phyloP scores from a whole-genome alignment of 37 sponge, comb jelly and placozoan genomes.

The Spongilla lacustris region DNA sequence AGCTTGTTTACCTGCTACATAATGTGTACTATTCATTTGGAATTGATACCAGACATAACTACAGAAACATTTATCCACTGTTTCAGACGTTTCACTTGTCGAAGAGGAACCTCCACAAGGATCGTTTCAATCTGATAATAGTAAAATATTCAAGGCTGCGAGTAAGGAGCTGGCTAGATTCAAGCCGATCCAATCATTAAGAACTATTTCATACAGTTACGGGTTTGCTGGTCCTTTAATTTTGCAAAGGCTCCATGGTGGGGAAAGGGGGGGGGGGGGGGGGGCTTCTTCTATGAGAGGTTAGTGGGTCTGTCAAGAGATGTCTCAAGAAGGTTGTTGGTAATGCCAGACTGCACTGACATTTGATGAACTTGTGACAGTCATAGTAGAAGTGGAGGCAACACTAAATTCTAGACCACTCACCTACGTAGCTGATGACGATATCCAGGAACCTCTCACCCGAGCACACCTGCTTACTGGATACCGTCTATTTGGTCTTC shows the following conservation, averaged over 20 bases:
- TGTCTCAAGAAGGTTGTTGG: constrained; percentile 29
- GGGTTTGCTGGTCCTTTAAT: not conserved
- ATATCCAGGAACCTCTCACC: not conserved
- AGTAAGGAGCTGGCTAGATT: not conserved
- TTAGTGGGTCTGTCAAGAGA: constrained; percentile 23
- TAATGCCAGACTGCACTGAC: not conserved
- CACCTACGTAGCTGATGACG: not conserved
- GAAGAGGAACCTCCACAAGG: constrained; percentile 28
- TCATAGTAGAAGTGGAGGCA: constrained; percentile 18
- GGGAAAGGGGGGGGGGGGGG: not conserved
- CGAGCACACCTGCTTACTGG: constrained; percentile 6
- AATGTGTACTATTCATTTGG: constrained; percentile 28
- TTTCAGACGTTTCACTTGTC: constrained; percentile 27
- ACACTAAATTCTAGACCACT: constrained; percentile 29
- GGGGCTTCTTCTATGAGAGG: constrained; percentile 24
- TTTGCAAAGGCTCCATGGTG: not conserved
- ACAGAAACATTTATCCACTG: constrained; percentile 11
- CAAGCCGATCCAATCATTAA: not conserved
- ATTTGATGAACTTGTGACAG: constrained; percentile 19
- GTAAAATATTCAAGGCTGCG: constrained; percentile 23
- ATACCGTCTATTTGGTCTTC: not conserved
- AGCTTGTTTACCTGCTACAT: constrained; percentile 19
- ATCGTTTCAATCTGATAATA: constrained; percentile 30
- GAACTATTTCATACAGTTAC: not conserved
- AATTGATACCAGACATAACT: constrained; percentile 19